phyloP scores from a whole-genome alignment of 2,797 vertebrate genomes.

The Myotis planiceps region DNA sequence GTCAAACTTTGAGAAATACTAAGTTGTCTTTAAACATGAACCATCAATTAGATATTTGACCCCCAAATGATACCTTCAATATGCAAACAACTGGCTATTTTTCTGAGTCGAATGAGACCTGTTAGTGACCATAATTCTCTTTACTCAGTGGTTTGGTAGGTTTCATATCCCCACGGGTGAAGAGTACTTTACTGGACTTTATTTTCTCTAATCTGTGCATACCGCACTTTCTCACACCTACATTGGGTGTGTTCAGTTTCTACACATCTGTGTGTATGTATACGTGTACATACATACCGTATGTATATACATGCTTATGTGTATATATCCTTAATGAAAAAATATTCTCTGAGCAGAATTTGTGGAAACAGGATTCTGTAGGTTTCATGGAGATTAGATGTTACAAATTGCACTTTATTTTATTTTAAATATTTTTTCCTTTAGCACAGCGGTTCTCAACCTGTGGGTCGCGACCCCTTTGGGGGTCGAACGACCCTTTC shows the following conservation, averaged over 20 bases:
- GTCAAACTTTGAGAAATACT: background rate
- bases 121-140: background rate
- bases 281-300: background rate
- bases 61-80: background rate
- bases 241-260: background rate
- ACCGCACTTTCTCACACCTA: fast-evolving
- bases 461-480: too few relatives aligned
- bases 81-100: background rate
- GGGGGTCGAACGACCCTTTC: too few relatives aligned
- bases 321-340: background rate
- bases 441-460: background rate
- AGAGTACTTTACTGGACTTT: background rate
- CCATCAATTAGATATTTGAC: background rate
- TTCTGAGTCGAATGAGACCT: background rate
- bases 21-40: background rate
- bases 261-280: background rate
- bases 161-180: background rate
- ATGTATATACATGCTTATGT: background rate
- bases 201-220: background rate
- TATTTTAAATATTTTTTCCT: background rate
- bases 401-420: background rate
- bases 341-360: slow-evolving; percentile 43
- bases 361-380: slow-evolving; percentile 21
- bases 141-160: background rate
- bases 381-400: background rate